phyloP scores from a whole-genome alignment of 2,888 invertebrate species.

The Oasisia sp. region DNA sequence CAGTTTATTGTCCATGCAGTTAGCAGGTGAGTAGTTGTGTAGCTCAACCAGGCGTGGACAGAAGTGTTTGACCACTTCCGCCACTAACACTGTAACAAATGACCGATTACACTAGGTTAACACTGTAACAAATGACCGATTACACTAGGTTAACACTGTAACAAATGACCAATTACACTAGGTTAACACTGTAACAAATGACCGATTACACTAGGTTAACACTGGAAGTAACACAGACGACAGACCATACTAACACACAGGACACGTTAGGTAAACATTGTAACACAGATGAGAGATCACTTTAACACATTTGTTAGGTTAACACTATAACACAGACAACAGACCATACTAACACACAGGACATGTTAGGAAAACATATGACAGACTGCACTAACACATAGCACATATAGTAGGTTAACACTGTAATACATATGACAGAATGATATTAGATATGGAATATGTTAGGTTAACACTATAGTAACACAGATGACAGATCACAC shows the following conservation, averaged over 20 bases:
- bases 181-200: neutral
- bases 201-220: neutral
- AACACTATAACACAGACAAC: neutral
- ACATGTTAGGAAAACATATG: constrained; percentile 40
- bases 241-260: neutral
- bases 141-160: neutral
- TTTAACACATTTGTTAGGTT: neutral
- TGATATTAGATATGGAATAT: neutral
- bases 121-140: neutral
- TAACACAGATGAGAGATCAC: neutral
- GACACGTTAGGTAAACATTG: neutral
- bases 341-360: neutral
- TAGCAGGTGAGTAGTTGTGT: constrained; percentile 62
- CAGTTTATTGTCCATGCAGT: constrained; percentile 58
- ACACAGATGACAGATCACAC: neutral
- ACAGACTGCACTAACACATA: neutral
- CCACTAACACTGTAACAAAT: constrained; percentile 60
- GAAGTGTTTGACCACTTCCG: constrained; percentile 63
- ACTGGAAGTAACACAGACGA: constrained; percentile 42
- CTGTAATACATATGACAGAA: neutral
- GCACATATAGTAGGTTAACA: neutral
- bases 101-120: neutral
- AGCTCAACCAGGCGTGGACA: constrained; percentile 63
- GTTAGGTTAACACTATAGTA: constrained; percentile 37
- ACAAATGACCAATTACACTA: too few relatives aligned